Conservation (phyloP, 2,797 vertebrate species). For the Phoeniculus purpureus region DNA sequence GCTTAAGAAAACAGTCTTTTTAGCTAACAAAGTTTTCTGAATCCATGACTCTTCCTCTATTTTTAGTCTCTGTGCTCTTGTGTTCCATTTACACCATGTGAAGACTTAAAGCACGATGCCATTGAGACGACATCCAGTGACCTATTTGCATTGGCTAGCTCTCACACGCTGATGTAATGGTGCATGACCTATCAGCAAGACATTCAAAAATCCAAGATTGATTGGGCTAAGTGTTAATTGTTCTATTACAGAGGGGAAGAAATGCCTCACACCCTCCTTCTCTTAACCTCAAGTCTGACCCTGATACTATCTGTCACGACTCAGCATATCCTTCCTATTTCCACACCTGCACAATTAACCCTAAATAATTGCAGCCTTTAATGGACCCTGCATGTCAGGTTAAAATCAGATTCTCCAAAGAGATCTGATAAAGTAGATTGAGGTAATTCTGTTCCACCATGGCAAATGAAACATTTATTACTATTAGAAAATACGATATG, state of each 20-base stretch:
- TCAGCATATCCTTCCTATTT: slow-evolving; percentile 21
- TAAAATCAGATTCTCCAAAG: slow-evolving; percentile 54
- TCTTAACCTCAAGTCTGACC: slow-evolving; percentile 30
- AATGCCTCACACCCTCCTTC: not conserved
- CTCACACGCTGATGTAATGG: slow-evolving; percentile 64
- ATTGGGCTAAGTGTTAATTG: slow-evolving; percentile 56
- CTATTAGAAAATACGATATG: slow-evolving; percentile 23
- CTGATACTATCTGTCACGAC: slow-evolving; percentile 26
- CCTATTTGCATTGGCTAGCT: slow-evolving; percentile 49
- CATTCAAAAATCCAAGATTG: slow-evolving; percentile 48
- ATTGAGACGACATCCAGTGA: slow-evolving; percentile 24
- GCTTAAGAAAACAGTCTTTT: not conserved
- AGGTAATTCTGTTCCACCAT: slow-evolving; percentile 53
- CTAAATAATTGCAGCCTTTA: slow-evolving; percentile 58
- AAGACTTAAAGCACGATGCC: slow-evolving; percentile 25
- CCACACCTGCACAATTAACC: slow-evolving; percentile 47
- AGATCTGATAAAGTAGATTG: slow-evolving; percentile 49
- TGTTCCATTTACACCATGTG: not conserved
- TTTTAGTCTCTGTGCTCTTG: not conserved
- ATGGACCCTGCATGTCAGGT: slow-evolving; percentile 28
- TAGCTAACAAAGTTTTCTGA: slow-evolving; percentile 4
- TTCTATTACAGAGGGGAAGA: slow-evolving; percentile 48
- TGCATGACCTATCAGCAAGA: slow-evolving; percentile 58
- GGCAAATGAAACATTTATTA: slow-evolving; percentile 49
- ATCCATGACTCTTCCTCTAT: not conserved